phyloP scores from a whole-genome alignment of 2,797 vertebrate species.

The Picus viridis region DNA sequence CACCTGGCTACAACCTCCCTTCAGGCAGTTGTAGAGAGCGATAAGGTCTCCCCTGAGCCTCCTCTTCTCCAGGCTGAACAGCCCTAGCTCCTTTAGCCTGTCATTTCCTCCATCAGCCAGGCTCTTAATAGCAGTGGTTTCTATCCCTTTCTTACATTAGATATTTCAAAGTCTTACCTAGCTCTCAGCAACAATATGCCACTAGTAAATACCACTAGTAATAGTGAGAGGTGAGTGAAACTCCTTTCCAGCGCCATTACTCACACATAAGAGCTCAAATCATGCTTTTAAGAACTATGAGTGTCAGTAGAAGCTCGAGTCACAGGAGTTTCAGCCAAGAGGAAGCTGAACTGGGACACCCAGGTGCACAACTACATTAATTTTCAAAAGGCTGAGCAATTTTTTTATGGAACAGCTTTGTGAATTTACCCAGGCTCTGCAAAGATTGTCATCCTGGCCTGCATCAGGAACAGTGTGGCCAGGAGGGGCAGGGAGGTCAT shows the following conservation, averaged over 20 bases:
- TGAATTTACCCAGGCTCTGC: neutral
- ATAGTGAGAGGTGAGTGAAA: neutral
- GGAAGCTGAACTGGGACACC: neutral
- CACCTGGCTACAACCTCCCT: too few species aligned
- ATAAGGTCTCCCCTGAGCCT: too few species aligned
- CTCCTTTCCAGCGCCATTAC: neutral
- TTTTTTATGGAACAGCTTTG: conserved; percentile 11
- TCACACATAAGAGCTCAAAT: neutral
- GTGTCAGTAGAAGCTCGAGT: neutral
- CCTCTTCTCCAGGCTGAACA: too few species aligned
- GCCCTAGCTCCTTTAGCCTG: too few species aligned
- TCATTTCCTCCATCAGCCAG: accelerated
- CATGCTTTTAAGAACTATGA: neutral
- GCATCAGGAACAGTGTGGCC: too few species aligned
- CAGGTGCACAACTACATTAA: conserved; percentile 28
- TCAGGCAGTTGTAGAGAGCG: too few species aligned
- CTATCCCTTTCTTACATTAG: neutral
- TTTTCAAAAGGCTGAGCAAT: conserved; percentile 25
- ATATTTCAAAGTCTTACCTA: neutral
- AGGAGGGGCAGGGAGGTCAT: too few species aligned
- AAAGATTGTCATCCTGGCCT: too few species aligned
- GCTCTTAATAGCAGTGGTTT: neutral
- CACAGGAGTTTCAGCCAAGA: neutral
- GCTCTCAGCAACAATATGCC: neutral
- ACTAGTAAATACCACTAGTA: neutral